Base-by-base conservation (phyloP, 2,797 vertebrate genomes). In the Mus caroli region DNA sequence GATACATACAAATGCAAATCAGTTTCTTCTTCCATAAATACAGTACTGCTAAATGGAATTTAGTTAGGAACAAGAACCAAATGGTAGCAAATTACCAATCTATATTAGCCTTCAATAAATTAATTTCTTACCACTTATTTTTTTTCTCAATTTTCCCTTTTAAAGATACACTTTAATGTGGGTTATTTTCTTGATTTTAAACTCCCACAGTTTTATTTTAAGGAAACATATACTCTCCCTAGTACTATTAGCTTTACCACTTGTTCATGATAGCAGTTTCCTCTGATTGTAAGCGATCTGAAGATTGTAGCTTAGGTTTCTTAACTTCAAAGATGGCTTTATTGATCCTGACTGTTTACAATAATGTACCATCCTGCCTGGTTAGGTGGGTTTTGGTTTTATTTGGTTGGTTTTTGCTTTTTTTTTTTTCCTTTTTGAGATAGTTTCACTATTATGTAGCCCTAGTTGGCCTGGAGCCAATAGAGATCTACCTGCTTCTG, bases 261-360 rank as follows among this genome's bases (percentile, higher is more conserved):
- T 69, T 78, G 34, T n/a, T 77, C 46, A 50, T 83, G 91, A 17
- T 80, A 88, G 26, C 34, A 89, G 11, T 17, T 92, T 24, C 58
- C 46, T 92, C n/a, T 90, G 73, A 80, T 88, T 76, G 40, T 11
- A 46, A 56, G 24, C 34, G 96, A 34, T 71, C 80, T 94, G 8
- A 96, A 34, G 22, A 87, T 77, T 96, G 12, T 75, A n/a, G 40
- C 24, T 78, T 91, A 62, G 40, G 79, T 79, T 93, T 90, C 58
- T 79, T 89, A 11, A 40, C 28, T 22, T 92, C 56, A 90, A 94
- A 50, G 46, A 24, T 95, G 94, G 50, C 11, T 43, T 95, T 90
- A 82, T 88, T 92, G 56, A 90, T 94, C 88, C 82, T 78, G 28
- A 85, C 37, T 75, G 86, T 20, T 91, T 94, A 73, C n/a, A 58